These are phyloP conservation scores for Bombus consobrinus DNA, from an alignment of 1,140 invertebrate species.

Conservation along the genomic window DNA sequence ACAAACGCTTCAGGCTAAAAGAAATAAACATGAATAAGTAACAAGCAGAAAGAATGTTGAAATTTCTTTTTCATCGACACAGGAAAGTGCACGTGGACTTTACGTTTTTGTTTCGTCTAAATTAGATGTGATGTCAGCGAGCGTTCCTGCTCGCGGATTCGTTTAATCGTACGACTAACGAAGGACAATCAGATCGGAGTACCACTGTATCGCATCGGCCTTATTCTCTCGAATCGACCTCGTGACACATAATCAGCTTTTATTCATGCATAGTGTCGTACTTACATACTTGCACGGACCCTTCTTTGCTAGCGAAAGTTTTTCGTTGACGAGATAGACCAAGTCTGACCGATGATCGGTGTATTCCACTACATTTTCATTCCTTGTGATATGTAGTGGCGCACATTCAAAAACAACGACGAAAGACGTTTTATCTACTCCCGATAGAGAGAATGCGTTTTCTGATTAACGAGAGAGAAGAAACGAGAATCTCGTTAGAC, in stretches of 20 bases:
- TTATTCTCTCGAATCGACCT: constrained; percentile 45
- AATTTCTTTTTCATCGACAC: constrained; percentile 21
- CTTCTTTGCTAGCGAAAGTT: not conserved
- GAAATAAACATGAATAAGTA: not conserved
- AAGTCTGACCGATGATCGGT: not conserved
- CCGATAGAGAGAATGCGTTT: not conserved
- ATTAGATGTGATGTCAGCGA: constrained; percentile 68
- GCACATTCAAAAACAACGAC: not conserved
- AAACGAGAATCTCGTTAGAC: no score
- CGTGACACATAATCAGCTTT: not conserved
- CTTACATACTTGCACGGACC: not conserved
- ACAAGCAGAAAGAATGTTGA: not conserved
- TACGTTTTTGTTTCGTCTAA: constrained; percentile 33
- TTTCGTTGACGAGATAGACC: not conserved
- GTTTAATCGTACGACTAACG: constrained; percentile 57
- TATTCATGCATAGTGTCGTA: not conserved
- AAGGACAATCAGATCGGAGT: constrained; percentile 62
- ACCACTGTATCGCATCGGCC: constrained; percentile 46
- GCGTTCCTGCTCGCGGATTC: constrained; percentile 42
- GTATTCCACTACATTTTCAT: not conserved
- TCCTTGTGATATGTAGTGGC: not conserved
- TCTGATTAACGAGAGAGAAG: not conserved
- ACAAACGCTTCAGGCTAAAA: not conserved
- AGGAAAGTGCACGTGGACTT: constrained; percentile 10
- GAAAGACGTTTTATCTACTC: not conserved